Evolutionary conservation across 2,797 vertebrate species (phyloP), one percentile per base, ranked within the genome.

Genomic region (Esox masquinongy): DNA sequence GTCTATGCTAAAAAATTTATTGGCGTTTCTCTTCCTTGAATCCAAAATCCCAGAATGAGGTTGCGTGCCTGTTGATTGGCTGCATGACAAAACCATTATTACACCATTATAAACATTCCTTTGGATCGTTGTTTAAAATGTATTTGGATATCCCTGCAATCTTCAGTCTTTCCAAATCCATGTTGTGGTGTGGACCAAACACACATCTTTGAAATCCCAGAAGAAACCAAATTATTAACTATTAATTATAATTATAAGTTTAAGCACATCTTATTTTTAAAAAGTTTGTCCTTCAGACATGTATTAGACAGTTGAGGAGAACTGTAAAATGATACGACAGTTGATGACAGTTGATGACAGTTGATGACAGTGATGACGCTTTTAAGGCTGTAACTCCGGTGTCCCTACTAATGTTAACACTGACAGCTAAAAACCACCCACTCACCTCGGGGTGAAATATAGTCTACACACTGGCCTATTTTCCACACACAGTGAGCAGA

Each of bases 401-500:
- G 63, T 73, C 76, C 17, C 50, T 36, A 11, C 43, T 68, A n/a
- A 53, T 19, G 31, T 17, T 17, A 19, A 16, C 2, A 22, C 22
- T 3, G n/a, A 63, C 74, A 68, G 59, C 70, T 11, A 9, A 6
- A 61, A 74, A 76, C 81, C 78, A 80, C 71, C 80, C 83, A 78
- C 61, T 31, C n/a, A 39, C 24, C 29, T 29, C 66, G 22, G 29
- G 29, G 34, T 36, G 19, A 43, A 49, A 71, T 34, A 56, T 12
- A 61, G 29, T 68, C 59, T 63, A 61, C 73, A 73, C 53, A 53
- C 39, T 61, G 56, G 49, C 49, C 49, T 15, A 50, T 4, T 17
- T 15, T 15, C 15, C 5, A 16, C 5, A 50, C 49, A 50, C 16
- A 50, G 29, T 50, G 16, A 50, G 14, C 49, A 50, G 12, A 50